Evolutionary conservation across 2,888 invertebrate species (phyloP), one percentile per base, ranked within the genome.

Genomic region (Seira musarum): DNA sequence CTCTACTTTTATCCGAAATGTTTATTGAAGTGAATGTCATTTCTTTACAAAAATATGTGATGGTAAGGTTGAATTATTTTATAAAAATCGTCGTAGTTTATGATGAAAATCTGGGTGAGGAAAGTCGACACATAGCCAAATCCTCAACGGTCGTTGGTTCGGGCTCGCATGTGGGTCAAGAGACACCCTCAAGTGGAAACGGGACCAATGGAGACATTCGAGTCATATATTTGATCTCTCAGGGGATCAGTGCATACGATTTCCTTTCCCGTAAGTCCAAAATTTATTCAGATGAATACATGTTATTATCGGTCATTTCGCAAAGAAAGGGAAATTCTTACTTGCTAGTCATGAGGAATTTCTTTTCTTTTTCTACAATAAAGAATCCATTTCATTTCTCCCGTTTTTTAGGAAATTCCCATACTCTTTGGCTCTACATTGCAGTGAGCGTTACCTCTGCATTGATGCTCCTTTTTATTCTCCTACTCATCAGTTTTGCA

Each of bases 141-240:
- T 82, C 82, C 21, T 82, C 82, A 49, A 80, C 75, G 40, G 82
- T 82, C 61, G 76, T 80, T 22, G 80, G 75, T 72, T 76, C 82
- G 3, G 82, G 75, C 30, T 71, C 79, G 75, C 73, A 80, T 70
- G 15, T 65, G 57, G 78, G 72, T 5, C 67, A 75, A 64, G 71
- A 71, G 19, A 70, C 57, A 25, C 65, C 76, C 53, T 40, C 81
- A 53, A 76, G 57, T 40, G 49, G 67, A 64, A 75, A 71, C 24
- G 76, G 67, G 72, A 72, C 76, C 66, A 70, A 63, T 70, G 64
- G 79, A 73, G 84, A 84, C 77, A 77, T 82, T 25, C 82, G 82
- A 61, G 78, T 84, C 72, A 82, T 84, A 80, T 82, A 84, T 74
- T 80, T 84, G 71, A 84, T 84, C 71, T 82, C 84, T 24, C 82